phyloP scores from a whole-genome alignment of 2,113 vertebrate species.

The Pelodiscus sinensis region DNA sequence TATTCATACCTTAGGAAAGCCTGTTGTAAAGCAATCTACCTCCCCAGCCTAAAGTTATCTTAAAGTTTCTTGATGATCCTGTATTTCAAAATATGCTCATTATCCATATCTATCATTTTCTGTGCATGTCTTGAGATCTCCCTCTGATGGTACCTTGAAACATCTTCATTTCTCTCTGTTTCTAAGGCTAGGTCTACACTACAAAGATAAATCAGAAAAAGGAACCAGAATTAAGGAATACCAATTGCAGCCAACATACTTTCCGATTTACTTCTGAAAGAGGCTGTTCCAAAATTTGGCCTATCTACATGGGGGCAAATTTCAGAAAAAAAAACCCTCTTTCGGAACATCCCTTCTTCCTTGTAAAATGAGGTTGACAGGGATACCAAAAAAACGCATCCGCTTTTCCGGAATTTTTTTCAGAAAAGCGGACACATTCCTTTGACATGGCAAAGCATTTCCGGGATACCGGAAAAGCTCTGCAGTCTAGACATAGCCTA shows the following conservation, averaged over 20 bases:
- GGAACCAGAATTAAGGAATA: neutral
- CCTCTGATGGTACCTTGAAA: neutral
- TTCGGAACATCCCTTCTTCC: no score
- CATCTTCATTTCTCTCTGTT: rapidly evolving
- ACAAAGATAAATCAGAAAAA: neutral
- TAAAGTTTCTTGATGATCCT: neutral
- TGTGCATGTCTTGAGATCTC: neutral
- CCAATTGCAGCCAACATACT: neutral
- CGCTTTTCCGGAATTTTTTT: no score
- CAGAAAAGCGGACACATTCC: no score
- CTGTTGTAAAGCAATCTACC: neutral
- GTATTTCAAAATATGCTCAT: neutral
- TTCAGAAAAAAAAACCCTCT: no score
- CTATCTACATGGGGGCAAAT: no score
- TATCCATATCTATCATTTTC: neutral
- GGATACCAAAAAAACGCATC: no score
- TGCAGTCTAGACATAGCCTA: neutral
- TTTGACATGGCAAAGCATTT: no score
- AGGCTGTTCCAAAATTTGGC: no score
- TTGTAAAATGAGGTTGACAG: no score
- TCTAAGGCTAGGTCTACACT: no score
- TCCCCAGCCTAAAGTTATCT: neutral
- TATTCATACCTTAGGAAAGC: neutral
- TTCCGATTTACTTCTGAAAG: no score
- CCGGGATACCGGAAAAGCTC: no score